Percentiles rank a stretch among this genome's conserved stretches.
Evolutionary conservation across 2,113 vertebrate genomes (phyloP).

Genomic region (Psettodes erumei): DNA sequence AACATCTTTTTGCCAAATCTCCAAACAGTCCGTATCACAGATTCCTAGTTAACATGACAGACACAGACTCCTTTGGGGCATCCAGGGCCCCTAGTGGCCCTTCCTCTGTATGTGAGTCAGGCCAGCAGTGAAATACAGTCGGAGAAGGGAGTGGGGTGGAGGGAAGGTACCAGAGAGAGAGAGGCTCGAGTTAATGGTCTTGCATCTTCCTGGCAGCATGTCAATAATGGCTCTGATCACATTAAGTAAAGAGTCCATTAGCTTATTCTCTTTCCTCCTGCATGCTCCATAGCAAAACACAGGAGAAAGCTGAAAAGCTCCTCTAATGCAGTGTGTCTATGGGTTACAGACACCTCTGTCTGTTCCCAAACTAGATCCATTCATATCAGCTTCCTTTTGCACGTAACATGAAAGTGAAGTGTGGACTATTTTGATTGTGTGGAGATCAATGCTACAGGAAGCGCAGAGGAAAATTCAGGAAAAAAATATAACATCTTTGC

Average conservation of each 20-base stretch:
- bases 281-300: slow-evolving; percentile 83
- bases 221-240: slow-evolving; percentile 99
- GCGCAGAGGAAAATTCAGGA: neutral
- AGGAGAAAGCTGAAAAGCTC: slow-evolving; percentile 78
- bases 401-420: slow-evolving; percentile 19
- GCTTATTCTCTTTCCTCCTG: slow-evolving; percentile 89
- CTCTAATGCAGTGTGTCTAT: slow-evolving; percentile 77
- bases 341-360: slow-evolving; percentile 70
- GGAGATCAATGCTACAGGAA: slow-evolving; percentile 3
- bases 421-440: slow-evolving; percentile 36
- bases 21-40: slow-evolving; percentile 38
- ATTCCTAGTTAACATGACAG: slow-evolving; percentile 67
- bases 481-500: neutral
- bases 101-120: slow-evolving; percentile 42
- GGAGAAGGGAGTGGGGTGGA: slow-evolving; percentile 53
- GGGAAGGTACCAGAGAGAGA: slow-evolving; percentile 68
- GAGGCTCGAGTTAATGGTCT: slow-evolving; percentile 94
- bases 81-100: slow-evolving; percentile 50
- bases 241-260: slow-evolving; percentile 99
- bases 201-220: slow-evolving; percentile 98
- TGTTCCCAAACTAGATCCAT: slow-evolving; percentile 47
- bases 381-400: slow-evolving; percentile 48
- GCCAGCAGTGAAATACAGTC: slow-evolving; percentile 64
- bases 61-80: slow-evolving; percentile 60
- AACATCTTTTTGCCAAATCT: slow-evolving; percentile 36